These are phyloP conservation scores for Gnathonemus echidnorhynchus DNA, from an alignment of 2,113 vertebrate genomes.

Conservation along the genomic window DNA sequence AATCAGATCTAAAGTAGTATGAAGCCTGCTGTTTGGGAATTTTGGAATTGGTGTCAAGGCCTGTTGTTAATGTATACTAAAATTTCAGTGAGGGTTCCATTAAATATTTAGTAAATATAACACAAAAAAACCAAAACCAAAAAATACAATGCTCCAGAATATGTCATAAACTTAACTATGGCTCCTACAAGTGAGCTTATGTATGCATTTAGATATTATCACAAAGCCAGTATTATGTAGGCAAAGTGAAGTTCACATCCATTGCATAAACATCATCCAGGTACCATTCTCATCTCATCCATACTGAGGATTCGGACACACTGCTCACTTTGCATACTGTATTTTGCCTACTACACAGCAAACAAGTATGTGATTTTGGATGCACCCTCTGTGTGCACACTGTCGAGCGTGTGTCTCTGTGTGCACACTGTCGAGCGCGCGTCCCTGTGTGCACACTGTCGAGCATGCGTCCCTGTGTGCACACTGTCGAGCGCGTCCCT, in stretches of 20 bases:
- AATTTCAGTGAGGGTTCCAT: not conserved
- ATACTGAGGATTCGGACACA: not conserved
- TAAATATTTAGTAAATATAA: not conserved
- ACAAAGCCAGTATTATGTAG: not conserved
- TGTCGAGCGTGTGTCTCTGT: not conserved
- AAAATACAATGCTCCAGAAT: not conserved
- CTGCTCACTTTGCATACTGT: not conserved
- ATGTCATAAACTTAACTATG: not conserved
- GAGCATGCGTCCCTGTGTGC: not conserved
- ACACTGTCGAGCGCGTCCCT: not conserved
- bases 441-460: constrained; percentile 32
- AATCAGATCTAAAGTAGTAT: not conserved
- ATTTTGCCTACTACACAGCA: not conserved
- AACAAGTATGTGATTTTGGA: not conserved
- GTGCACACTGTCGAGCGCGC: not conserved
- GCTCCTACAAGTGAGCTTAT: not conserved
- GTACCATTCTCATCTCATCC: not conserved
- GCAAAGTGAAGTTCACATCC: not conserved
- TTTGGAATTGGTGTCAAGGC: not conserved
- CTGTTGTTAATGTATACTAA: not conserved
- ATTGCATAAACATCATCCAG: not conserved
- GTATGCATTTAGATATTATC: not conserved
- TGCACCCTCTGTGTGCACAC: not conserved
- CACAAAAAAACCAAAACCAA: not conserved
- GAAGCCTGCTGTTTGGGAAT: not conserved